These are phyloP conservation scores for Lindbergichthys nudifrons DNA, from an alignment of 2,797 vertebrate species.

Conservation along the genomic window DNA sequence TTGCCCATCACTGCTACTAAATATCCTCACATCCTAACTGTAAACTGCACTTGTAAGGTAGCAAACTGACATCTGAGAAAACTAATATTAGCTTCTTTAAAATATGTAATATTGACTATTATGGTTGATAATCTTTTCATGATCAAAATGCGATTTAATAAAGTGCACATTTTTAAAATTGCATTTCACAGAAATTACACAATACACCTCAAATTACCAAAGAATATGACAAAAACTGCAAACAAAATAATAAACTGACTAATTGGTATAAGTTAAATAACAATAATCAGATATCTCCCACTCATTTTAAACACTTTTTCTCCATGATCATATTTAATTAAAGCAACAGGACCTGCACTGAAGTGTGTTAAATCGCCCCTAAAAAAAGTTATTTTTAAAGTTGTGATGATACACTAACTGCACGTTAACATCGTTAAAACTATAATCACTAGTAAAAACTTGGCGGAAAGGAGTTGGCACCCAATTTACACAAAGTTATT, in stretches of 20 bases:
- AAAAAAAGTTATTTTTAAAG: not conserved
- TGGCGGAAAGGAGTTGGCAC: too few species aligned
- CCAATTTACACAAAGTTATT: too few species aligned
- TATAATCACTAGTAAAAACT: too few species aligned
- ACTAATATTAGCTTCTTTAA: too few species aligned
- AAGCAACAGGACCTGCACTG: not conserved
- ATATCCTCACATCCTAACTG: not conserved
- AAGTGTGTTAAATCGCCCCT: not conserved
- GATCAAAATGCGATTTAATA: not conserved
- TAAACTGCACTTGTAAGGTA: not conserved
- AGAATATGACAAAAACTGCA: not conserved
- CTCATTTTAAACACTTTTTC: not conserved
- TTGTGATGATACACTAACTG: not conserved
- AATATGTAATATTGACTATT: too few species aligned
- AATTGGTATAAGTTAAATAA: not conserved
- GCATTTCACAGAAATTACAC: not conserved
- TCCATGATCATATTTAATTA: not conserved
- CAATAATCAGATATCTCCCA: not conserved
- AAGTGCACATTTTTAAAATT: not conserved
- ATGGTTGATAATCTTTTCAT: not conserved
- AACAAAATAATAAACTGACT: not conserved
- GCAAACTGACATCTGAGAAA: too few species aligned
- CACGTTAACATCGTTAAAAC: too few species aligned
- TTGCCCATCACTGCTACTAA: not conserved
- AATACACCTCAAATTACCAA: not conserved